Conservation (phyloP, 2,888 invertebrate species). For the Oscheius sp. region DNA sequence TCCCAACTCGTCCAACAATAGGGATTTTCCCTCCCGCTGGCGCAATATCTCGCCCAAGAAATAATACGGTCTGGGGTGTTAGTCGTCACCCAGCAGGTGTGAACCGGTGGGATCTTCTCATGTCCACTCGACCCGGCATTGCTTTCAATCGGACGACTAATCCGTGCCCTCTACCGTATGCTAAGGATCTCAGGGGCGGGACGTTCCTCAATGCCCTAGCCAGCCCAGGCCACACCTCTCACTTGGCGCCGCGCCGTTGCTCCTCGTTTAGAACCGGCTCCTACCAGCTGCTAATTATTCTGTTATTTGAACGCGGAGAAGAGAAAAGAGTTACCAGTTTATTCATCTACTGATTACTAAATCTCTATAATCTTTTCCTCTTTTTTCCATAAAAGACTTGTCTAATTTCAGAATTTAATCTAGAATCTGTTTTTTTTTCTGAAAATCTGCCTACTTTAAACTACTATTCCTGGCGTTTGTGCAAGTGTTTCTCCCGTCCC, state of each 20-base stretch:
- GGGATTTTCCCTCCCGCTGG: conserved; percentile 2
- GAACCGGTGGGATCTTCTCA: conserved; percentile 29
- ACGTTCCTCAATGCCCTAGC: conserved; percentile 16
- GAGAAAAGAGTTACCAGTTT: no score
- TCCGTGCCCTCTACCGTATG: conserved; percentile 23
- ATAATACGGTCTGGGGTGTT: conserved; percentile 2
- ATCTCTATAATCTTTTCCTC: not conserved
- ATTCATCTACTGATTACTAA: not conserved
- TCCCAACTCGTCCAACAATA: not conserved
- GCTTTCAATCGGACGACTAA: conserved; percentile 18
- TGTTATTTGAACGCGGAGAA: no score
- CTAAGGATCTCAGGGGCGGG: conserved; percentile 22
- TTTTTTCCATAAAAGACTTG: not conserved
- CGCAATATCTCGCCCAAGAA: not conserved
- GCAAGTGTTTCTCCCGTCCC: not conserved
- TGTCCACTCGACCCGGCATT: conserved; percentile 30
- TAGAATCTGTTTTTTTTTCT: not conserved
- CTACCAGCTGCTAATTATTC: conserved; percentile 17
- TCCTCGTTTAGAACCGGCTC: conserved; percentile 16
- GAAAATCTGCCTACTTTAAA: not conserved
- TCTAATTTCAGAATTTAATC: not conserved
- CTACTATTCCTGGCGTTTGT: no score
- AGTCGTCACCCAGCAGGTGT: conserved; percentile 26
- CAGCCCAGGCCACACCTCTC: conserved; percentile 23
- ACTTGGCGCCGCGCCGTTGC: conserved; percentile 12